Evolutionary conservation across 2,113 vertebrate species (phyloP).

Genomic region (Caretta caretta): DNA sequence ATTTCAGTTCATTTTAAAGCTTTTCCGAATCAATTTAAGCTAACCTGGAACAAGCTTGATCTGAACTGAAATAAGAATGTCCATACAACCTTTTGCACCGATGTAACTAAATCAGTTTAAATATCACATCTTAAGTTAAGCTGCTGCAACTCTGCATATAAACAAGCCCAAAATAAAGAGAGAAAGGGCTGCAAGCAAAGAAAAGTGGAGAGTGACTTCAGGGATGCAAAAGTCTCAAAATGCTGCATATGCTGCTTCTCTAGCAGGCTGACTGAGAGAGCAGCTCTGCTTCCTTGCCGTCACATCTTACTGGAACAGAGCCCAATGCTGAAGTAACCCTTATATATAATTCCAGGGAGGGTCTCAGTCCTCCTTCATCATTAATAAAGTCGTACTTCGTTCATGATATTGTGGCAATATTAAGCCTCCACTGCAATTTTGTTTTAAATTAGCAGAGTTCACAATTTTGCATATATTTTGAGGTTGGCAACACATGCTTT

Average conservation of each 20-base stretch:
- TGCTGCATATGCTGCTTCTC: background rate
- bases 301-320: background rate
- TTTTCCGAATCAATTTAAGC: background rate
- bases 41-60: background rate
- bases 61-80: background rate
- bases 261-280: background rate
- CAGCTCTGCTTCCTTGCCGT: background rate
- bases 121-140: background rate
- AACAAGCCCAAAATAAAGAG: background rate
- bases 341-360: background rate
- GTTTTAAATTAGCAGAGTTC: no score
- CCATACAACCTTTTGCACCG: background rate
- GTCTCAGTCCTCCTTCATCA: background rate
- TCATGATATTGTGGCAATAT: no score
- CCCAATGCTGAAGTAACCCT: conserved; percentile 3
- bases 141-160: background rate
- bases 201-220: conserved; percentile 1
- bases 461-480: no score
- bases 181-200: background rate
- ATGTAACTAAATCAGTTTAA: background rate
- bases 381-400: background rate
- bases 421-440: no score
- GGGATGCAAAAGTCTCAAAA: background rate
- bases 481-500: no score
- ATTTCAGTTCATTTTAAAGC: background rate